These are phyloP conservation scores for Chrysodeixis includens DNA, from an alignment of 2,888 invertebrate species.

Conservation along the genomic window DNA sequence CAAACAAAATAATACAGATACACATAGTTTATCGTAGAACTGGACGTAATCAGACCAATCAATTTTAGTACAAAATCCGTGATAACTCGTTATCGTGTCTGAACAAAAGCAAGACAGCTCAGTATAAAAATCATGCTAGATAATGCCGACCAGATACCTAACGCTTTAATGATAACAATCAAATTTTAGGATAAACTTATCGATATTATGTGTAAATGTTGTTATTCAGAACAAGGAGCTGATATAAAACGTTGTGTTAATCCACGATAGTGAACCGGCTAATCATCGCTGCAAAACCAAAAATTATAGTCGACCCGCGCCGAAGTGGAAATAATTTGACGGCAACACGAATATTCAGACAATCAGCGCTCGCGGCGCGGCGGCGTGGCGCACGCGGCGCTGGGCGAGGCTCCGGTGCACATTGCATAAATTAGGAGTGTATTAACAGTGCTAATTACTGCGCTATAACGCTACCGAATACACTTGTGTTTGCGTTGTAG, in stretches of 20 bases:
- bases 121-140: conserved; percentile 71
- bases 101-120: conserved; percentile 72
- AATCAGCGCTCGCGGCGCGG: conserved; percentile 48
- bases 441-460: conserved; percentile 79
- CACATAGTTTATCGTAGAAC: conserved; percentile 66
- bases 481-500: conserved; percentile 68
- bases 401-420: conserved; percentile 61
- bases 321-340: conserved; percentile 72
- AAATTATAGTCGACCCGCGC: conserved; percentile 67
- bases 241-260: conserved; percentile 68
- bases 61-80: conserved; percentile 78
- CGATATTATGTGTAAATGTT: conserved; percentile 65
- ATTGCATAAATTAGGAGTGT: conserved; percentile 72
- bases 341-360: conserved; percentile 71
- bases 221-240: conserved; percentile 70
- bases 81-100: conserved; percentile 74
- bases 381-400: conserved; percentile 30
- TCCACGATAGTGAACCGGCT: conserved; percentile 64
- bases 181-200: conserved; percentile 66
- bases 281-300: conserved; percentile 72
- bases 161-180: conserved; percentile 66
- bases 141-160: conserved; percentile 65
- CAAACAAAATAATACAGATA: conserved; percentile 74
- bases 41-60: conserved; percentile 79
- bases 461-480: conserved; percentile 74